Evolutionary conservation across 2,113 vertebrate species (phyloP).

Genomic region (Corythaeola cristata): DNA sequence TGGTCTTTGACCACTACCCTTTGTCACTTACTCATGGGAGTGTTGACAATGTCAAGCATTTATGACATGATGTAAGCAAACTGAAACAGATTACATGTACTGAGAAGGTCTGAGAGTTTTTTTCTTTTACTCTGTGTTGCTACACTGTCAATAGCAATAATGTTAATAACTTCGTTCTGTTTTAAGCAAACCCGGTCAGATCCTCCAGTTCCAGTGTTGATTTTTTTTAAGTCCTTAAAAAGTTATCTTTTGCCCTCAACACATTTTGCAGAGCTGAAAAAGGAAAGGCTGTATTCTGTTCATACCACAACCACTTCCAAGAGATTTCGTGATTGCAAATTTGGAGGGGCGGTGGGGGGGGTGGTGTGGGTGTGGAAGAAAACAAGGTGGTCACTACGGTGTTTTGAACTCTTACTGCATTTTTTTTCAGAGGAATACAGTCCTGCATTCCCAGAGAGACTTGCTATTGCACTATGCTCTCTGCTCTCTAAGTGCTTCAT

Average conservation of each 20-base stretch:
- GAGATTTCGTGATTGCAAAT: background rate
- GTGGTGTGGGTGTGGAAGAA: too few relatives aligned
- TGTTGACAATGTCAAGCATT: background rate
- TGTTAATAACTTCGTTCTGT: background rate
- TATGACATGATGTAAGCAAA: background rate
- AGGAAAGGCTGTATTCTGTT: background rate
- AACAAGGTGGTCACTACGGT: background rate
- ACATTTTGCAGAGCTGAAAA: background rate
- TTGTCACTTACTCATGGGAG: background rate
- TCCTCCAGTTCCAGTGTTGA: background rate
- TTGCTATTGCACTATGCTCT: background rate
- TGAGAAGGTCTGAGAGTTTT: background rate
- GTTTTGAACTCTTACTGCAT: background rate
- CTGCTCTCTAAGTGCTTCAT: background rate
- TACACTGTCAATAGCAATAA: background rate
- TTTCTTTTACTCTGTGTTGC: background rate
- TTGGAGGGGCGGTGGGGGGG: too few relatives aligned
- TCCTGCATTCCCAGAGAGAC: background rate
- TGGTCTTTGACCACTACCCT: background rate
- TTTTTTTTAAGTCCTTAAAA: background rate
- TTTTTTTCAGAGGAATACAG: background rate
- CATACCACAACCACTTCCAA: background rate
- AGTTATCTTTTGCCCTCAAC: background rate
- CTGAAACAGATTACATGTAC: background rate
- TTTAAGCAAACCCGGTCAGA: background rate